These are phyloP conservation scores for Pilophorus perplexus DNA, from an alignment of 2,888 invertebrate species.

Conservation along the genomic window DNA sequence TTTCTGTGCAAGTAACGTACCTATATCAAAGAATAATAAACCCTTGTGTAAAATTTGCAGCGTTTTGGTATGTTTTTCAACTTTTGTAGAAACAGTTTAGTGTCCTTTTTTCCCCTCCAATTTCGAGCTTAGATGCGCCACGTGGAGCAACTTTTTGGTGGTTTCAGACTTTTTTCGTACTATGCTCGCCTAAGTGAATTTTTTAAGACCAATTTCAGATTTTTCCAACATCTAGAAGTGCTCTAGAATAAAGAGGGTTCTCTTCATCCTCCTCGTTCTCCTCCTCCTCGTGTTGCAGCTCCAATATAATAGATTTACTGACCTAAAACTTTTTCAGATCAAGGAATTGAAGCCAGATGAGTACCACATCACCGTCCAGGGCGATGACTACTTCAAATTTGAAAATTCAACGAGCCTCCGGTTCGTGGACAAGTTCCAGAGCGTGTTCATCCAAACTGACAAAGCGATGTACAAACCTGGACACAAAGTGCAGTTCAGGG, in stretches of 20 bases:
- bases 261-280: not conserved
- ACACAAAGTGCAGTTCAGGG: slow-evolving; percentile 76
- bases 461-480: slow-evolving; percentile 87
- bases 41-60: too few species aligned
- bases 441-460: slow-evolving; percentile 87
- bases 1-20: too few species aligned
- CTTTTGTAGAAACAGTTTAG: too few species aligned
- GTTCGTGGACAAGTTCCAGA: slow-evolving; percentile 76
- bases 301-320: not conserved
- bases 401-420: slow-evolving; percentile 67
- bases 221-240: too few species aligned
- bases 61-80: too few species aligned
- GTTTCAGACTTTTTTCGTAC: too few species aligned
- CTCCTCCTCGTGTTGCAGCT: not conserved
- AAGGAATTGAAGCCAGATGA: slow-evolving; percentile 59
- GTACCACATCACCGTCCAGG: slow-evolving; percentile 72
- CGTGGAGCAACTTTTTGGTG: too few species aligned
- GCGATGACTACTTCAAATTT: slow-evolving; percentile 71
- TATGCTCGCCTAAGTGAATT: too few species aligned
- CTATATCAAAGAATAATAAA: too few species aligned
- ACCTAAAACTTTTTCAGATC: not conserved
- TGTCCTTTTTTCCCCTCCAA: too few species aligned
- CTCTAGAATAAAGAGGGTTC: too few species aligned
- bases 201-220: too few species aligned
- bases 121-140: not conserved